These are phyloP conservation scores for Magallana angulata DNA, from an alignment of 1,140 invertebrate genomes.

Conservation along the genomic window DNA sequence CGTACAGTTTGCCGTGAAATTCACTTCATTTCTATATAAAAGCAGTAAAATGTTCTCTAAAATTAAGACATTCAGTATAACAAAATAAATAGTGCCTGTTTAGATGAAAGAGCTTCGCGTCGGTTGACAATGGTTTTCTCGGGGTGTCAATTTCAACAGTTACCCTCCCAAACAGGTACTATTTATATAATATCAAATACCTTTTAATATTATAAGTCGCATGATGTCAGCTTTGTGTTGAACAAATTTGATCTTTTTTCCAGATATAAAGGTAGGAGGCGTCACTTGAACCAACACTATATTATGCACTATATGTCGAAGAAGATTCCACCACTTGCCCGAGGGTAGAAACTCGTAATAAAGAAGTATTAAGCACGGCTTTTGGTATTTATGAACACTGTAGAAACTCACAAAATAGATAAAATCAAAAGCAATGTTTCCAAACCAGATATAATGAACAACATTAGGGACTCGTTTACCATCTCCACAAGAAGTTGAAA, in stretches of 20 bases:
- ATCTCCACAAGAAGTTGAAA: not conserved
- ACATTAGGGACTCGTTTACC: not conserved
- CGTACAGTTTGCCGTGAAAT: too few relatives aligned
- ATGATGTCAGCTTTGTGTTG: not conserved
- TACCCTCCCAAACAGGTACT: too few relatives aligned
- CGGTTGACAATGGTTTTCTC: too few relatives aligned
- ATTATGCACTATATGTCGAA: not conserved
- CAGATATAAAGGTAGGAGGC: not conserved
- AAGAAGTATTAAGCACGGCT: not conserved
- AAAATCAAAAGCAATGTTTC: not conserved
- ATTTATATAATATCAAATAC: not conserved
- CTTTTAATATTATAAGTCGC: not conserved
- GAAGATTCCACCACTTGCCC: not conserved
- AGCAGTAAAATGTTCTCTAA: too few relatives aligned
- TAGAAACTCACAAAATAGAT: too few relatives aligned
- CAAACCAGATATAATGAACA: slow-evolving; percentile 1
- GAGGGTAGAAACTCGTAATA: not conserved
- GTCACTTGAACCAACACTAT: not conserved
- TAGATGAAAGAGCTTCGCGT: too few relatives aligned
- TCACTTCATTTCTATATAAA: too few relatives aligned
- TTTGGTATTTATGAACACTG: not conserved
- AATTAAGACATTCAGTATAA: too few relatives aligned
- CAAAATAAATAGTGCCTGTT: too few relatives aligned
- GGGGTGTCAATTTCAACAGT: too few relatives aligned
- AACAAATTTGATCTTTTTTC: not conserved